Evolutionary conservation across 2,888 invertebrate genomes (phyloP), one percentile per base, ranked within the genome.

Genomic region (Pollenia angustigena): DNA sequence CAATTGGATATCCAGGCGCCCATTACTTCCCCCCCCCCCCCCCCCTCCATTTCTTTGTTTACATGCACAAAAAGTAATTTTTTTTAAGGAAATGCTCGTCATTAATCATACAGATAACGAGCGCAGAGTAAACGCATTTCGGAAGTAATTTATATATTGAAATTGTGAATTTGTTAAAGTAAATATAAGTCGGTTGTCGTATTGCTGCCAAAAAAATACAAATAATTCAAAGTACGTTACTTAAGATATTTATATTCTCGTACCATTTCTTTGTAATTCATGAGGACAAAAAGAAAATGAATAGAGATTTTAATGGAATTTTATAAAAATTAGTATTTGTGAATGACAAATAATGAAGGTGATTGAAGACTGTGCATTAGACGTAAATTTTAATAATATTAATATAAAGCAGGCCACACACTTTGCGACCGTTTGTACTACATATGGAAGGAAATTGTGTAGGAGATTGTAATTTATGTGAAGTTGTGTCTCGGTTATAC

Each of bases 141-240:
- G 85, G 85, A 85, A 80, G 81, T 71, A 80, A 84, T 84, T 80
- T 84, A 54, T 68, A 48, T 68, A 74, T 74, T 80, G 66, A 84
- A 84, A 74, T 74, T 54, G 72, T 48, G 58, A 60, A 79, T 56
- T 56, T 58, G 64, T 68, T 56, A 32, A 54, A 76, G 52, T 42
- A 54, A 23, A 23, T n/a, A 42, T 82, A 62, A 32, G 32, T 32
- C 3, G 32, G 32, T 60, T 48, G 46, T 60, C 58, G 7, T 32
- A 62, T 46, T 54, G 58, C 16, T 52, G 69, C 23, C 58, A 79
- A 58, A 69, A 69, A 32, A 32, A 32, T 32, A 32, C 32, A 32
- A 32, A 32, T 32, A 32, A 50, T 42, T 14, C 18, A 54, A 66
- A 56, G 18, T 14, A 54, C 46, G 40, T 32, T 9, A 76, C 32